Evolutionary conservation across 2,888 invertebrate genomes (phyloP).

Genomic region (Cartodere bifasciata): DNA sequence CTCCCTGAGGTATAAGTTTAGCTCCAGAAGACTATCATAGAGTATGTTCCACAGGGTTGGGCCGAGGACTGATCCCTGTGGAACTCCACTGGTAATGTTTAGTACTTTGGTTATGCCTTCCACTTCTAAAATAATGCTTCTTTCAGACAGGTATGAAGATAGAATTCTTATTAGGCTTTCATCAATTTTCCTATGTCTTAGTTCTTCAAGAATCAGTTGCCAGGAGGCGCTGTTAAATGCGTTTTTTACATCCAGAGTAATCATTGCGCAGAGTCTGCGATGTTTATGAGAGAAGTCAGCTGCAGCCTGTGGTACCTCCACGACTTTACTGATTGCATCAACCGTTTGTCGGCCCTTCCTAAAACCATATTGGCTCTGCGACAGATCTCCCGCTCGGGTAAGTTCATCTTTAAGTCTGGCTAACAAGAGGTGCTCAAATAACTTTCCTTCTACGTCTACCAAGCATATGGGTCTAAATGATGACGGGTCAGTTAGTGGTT

Average conservation of each 20-base stretch:
- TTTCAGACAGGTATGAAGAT: conserved; percentile 8
- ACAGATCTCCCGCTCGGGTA: not conserved
- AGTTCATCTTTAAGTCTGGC: conserved; percentile 2
- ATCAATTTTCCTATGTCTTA: conserved; percentile 6
- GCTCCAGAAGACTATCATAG: conserved; percentile 12
- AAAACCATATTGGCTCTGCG: conserved; percentile 5
- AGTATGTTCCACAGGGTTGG: too few relatives aligned
- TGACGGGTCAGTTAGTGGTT: conserved; percentile 2
- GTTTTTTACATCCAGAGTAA: conserved; percentile 14
- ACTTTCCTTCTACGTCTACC: conserved; percentile 11
- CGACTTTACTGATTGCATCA: conserved; percentile 3
- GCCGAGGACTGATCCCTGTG: too few relatives aligned
- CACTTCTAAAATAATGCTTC: conserved; percentile 10
- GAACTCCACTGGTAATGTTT: conserved; percentile 11
- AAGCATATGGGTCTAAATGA: conserved; percentile 13
- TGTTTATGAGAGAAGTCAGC: not conserved
- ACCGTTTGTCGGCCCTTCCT: conserved; percentile 4
- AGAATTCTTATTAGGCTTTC: conserved; percentile 9
- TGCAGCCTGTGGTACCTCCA: not conserved
- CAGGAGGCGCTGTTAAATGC: conserved; percentile 15
- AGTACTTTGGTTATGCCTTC: conserved; percentile 1
- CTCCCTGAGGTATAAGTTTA: conserved; percentile 7
- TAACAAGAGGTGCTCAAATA: conserved; percentile 4
- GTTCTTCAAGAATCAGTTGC: conserved; percentile 10
- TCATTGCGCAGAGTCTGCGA: conserved; percentile 9